A percentile compares a stretch with the other conserved stretches of the same genome.
phyloP scores from a whole-genome alignment of 2,888 invertebrate species.

The Leuctra nigra region DNA sequence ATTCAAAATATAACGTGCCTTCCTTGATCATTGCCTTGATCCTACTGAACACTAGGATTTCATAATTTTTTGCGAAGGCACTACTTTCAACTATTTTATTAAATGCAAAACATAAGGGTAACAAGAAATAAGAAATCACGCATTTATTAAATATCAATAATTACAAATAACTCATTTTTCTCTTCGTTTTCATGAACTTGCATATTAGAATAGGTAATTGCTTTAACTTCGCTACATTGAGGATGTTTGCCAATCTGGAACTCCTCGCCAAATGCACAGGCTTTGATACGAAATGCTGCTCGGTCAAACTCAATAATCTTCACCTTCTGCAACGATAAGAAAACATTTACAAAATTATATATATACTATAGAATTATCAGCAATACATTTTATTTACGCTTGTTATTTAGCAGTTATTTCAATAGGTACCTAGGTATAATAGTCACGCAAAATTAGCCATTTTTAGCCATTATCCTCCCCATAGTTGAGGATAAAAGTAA shows the following conservation, averaged over 20 bases:
- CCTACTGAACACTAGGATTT: no score
- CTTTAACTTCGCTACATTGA: slow-evolving; percentile 97
- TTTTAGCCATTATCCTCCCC: no score
- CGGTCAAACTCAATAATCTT: slow-evolving; percentile 80
- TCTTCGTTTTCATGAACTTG: slow-evolving; percentile 66
- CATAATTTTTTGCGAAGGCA: not conserved
- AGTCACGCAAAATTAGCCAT: no score
- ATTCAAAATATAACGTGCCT: no score
- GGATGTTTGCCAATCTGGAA: slow-evolving; percentile 91
- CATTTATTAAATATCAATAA: slow-evolving; percentile 72
- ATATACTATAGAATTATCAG: not conserved
- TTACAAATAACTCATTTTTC: slow-evolving; percentile 87
- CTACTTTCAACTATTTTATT: not conserved
- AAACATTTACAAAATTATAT: slow-evolving; percentile 23
- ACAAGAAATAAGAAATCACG: not conserved
- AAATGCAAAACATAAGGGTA: not conserved
- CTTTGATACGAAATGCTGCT: slow-evolving; percentile 72
- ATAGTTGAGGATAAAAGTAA: no score
- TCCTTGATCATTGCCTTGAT: no score
- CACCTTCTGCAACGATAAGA: slow-evolving; percentile 80
- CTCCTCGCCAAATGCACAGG: slow-evolving; percentile 79
- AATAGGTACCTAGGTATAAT: no score
- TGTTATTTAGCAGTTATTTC: no score
- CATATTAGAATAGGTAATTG: slow-evolving; percentile 99
- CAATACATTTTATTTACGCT: not conserved